These are phyloP conservation scores for Coelinius sp. DNA, from an alignment of 2,888 invertebrate genomes.

Conservation along the genomic window DNA sequence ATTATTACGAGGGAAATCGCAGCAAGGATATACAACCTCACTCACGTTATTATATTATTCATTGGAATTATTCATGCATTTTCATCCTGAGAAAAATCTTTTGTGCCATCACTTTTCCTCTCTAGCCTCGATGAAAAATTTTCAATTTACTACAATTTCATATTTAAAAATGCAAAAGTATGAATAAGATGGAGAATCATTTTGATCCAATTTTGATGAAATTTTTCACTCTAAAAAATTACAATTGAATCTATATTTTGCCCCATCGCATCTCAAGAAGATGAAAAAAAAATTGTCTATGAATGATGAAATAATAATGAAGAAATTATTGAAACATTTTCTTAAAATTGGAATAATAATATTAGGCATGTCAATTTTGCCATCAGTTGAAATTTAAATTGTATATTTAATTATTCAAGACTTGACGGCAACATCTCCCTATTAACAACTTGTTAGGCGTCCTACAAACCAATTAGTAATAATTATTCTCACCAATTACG, in stretches of 20 bases:
- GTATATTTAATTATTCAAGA: conserved; percentile 5
- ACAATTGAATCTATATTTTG: no score
- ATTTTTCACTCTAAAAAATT: no score
- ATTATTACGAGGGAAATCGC: conserved; percentile 28
- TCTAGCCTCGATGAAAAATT: not conserved
- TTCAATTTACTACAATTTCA: not conserved
- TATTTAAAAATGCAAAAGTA: not conserved
- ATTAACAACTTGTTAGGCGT: not conserved
- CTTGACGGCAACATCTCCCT: not conserved
- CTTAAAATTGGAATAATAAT: not conserved
- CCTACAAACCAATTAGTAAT: not conserved
- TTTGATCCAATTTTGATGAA: no score
- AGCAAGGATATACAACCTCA: conserved; percentile 15
- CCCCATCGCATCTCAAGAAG: no score
- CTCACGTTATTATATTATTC: conserved; percentile 42
- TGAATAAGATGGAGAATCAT: no score
- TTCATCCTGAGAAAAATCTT: conserved; percentile 1
- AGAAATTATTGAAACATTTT: not conserved
- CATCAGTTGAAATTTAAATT: not conserved
- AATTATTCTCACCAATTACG: not conserved
- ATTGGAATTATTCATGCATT: conserved; percentile 23
- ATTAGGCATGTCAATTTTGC: not conserved
- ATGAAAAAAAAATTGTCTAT: no score
- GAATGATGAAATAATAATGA: no score
- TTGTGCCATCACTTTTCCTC: not conserved